Conservation (phyloP, 1,140 invertebrate genomes). For the Oryctes rhinoceros region DNA sequence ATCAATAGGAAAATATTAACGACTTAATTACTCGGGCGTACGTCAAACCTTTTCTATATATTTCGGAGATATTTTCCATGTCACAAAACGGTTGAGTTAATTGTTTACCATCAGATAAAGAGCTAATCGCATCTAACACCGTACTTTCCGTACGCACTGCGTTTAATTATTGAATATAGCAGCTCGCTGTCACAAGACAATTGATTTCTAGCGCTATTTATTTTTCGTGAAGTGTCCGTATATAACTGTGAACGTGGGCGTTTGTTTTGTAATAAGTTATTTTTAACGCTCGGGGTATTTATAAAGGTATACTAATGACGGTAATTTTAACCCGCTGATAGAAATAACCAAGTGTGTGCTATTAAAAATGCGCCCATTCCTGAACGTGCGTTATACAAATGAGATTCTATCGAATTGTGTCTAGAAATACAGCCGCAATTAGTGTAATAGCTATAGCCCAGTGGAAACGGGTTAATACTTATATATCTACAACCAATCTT, state of each 20-base stretch:
- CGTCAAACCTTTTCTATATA: too few species aligned
- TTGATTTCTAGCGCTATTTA: not conserved
- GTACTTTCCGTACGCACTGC: not conserved
- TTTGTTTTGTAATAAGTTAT: not conserved
- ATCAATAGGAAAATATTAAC: not conserved
- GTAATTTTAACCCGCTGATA: constrained; percentile 20
- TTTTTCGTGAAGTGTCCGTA: not conserved
- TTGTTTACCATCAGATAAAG: constrained; percentile 8
- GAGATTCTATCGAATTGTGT: too few species aligned
- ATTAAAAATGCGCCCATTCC: not conserved
- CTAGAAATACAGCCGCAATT: too few species aligned
- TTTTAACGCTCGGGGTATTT: not conserved
- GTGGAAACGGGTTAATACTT: too few species aligned
- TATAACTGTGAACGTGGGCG: not conserved
- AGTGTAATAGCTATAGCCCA: too few species aligned
- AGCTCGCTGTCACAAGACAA: not conserved
- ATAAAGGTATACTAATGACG: not conserved
- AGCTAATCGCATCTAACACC: not conserved
- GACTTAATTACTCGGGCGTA: not conserved
- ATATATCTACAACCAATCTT: too few species aligned
- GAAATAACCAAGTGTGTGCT: constrained; percentile 15
- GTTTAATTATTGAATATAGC: not conserved
- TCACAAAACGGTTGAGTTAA: not conserved
- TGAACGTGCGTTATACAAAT: not conserved
- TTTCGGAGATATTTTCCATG: not conserved